Base-by-base conservation (phyloP, 2,113 vertebrate species). In the Genyomyrus donnyi region DNA sequence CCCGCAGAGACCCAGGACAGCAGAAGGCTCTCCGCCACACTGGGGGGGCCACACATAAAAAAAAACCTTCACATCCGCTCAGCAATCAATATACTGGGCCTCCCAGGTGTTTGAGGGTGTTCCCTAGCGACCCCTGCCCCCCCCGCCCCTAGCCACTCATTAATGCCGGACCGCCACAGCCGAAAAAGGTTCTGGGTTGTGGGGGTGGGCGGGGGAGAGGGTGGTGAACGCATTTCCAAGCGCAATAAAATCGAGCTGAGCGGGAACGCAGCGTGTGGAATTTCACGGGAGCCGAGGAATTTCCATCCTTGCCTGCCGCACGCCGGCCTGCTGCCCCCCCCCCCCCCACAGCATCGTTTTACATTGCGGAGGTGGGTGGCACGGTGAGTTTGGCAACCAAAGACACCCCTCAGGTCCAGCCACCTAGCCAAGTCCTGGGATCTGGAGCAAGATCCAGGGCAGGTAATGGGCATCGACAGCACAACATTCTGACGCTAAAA, bases 221-320 rank as follows among this genome's bases (percentile, higher is more conserved):
- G 21, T 24, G 53, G 56, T 7, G 5, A 66, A 35, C 17, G 17
- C 52, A 86, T 93, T 93, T 95, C 93, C 92, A 95, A 91, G 58
- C 70, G 90, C 91, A 93, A 92, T 94, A 91, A 93, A 80, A 92
- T 93, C 35, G 42, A 39, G 93, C 84, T 89, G 90, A 90, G 89
- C 90, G 3, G 89, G 92, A 89, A 93, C 91, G 91, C 90, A 90
- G 92, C 93, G 91, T 92, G 91, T 93, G 90, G 89, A 90, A 90
- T 80, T 35, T 93, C 91, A 92, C 93, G 92, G 91, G 94, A 94
- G 93, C 92, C 90, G 48, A 93, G 93, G 93, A 94, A 93, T 95
- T 94, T 94, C 94, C 92, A 88, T 92, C 92, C 90, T 13, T 21
- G 46, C 88, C 48, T 7, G 8, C 66, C 13, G 0, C 49, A 27